phyloP scores from a whole-genome alignment of 2,888 invertebrate genomes.

The Drosophila austrosaltans region DNA sequence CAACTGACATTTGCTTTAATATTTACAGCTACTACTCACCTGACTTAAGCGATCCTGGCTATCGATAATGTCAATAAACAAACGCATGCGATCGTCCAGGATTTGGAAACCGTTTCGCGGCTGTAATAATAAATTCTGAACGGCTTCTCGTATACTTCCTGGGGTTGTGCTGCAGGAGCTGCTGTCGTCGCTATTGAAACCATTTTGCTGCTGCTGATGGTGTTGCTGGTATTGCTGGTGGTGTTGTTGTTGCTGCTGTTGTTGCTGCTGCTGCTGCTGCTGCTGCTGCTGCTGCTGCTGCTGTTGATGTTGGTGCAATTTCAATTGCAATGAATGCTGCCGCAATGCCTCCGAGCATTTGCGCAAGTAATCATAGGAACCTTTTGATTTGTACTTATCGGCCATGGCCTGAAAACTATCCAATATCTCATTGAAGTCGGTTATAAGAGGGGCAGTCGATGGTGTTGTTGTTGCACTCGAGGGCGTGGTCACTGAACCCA shows the following conservation, averaged over 20 bases:
- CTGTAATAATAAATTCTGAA: conserved; percentile 88
- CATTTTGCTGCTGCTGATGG: conserved; percentile 58
- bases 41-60: conserved; percentile 92
- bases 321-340: conserved; percentile 82
- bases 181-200: conserved; percentile 80
- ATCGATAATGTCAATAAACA: conserved; percentile 92
- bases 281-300: conserved; percentile 42
- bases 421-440: conserved; percentile 83
- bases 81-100: conserved; percentile 90
- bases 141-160: conserved; percentile 88
- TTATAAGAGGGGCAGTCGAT: conserved; percentile 77
- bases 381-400: conserved; percentile 83
- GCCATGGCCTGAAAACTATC: conserved; percentile 84
- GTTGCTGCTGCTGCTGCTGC: conserved; percentile 44
- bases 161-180: conserved; percentile 85
- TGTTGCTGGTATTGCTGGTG: conserved; percentile 80
- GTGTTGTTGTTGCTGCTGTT: conserved; percentile 24
- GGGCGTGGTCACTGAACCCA: conserved; percentile 66
- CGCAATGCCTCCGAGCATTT: conserved; percentile 83
- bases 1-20: conserved; percentile 36
- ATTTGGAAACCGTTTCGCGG: conserved; percentile 90
- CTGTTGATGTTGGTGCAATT: conserved; percentile 74
- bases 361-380: conserved; percentile 83
- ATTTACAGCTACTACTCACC: conserved; percentile 84
- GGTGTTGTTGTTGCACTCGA: conserved; percentile 78